Evolutionary conservation across 2,797 vertebrate genomes (phyloP), one percentile per base, ranked within the genome.

Genomic region (Ctenochaetus hawaiiensis): DNA sequence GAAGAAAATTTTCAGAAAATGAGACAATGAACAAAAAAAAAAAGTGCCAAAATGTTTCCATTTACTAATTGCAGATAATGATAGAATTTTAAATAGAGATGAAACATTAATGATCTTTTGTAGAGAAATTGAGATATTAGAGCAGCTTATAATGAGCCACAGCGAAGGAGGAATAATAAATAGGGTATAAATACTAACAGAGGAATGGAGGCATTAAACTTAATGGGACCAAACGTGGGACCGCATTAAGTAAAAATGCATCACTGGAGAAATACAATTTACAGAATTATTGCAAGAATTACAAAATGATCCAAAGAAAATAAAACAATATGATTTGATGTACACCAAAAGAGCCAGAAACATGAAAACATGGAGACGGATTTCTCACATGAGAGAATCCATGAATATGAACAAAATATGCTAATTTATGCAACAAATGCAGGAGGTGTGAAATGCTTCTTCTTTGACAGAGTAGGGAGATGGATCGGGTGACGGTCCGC

Each of bases 111-210:
- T 47, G 41, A 69, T 63, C 1, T 74, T 56, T 37, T 2, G 43
- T 39, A 52, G 54, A 74, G 26, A 72, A 60, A 79, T 2, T 37
- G 44, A 75, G 39, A 76, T 44, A 53, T 61, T 61, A 59, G 37
- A 79, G 75, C 41, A 20, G 48, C 2, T n/a, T 26, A 22, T 68
- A 83, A 87, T 78, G 72, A 78, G 62, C 45, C 60, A 63, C 37
- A 45, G 66, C 3, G 3, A 67, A 59, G 54, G 47, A 44, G 20
- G 47, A 54, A 68, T 62, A 51, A 68, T 67, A 75, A 57, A 67
- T 22, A 17, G 39, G 34, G 34, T 49, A 45, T 68, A 68, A 78
- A 76, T 49, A 52, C 22, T 20, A 83, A 61, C 26, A 43, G 61
- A 72, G 48, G 37, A 78, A 80, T 61, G 39, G 59, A 61, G 47